Evolutionary conservation across 1,140 invertebrate genomes (phyloP).

Genomic region (Paraescarpia echinospica): DNA sequence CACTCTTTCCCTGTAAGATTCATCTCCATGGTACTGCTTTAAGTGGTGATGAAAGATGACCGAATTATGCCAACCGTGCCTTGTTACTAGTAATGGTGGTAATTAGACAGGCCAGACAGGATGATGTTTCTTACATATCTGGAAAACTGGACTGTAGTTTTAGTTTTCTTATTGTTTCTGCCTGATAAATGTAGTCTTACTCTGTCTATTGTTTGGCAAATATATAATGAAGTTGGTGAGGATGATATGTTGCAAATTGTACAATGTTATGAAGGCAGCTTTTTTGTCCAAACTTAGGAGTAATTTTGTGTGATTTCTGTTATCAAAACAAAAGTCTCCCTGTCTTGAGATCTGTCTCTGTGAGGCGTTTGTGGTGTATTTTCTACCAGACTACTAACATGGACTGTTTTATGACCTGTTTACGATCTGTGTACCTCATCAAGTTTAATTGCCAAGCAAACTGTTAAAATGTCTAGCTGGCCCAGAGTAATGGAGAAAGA

Average conservation of each 20-base stretch:
- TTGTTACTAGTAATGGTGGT: neutral
- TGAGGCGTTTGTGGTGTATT: neutral
- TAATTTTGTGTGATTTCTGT: neutral
- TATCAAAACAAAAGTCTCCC: neutral
- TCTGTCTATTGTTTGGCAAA: neutral
- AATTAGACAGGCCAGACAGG: neutral
- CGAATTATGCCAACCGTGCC: neutral
- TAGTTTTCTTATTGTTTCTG: neutral
- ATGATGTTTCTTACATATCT: too few relatives aligned
- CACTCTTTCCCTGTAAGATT: neutral
- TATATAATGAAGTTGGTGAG: neutral
- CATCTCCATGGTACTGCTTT: neutral
- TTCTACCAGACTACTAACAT: neutral
- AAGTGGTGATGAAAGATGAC: neutral
- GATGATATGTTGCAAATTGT: neutral
- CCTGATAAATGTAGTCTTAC: neutral
- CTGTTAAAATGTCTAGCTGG: neutral
- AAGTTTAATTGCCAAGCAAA: neutral
- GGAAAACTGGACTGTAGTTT: neutral
- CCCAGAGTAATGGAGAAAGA: neutral
- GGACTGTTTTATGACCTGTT: neutral
- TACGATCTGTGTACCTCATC: neutral
- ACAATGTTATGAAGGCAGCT: neutral
- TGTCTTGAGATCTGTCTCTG: neutral
- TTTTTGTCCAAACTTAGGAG: neutral